Conservation (phyloP, 2,797 vertebrate species). For the Phylloscopus collybita region DNA sequence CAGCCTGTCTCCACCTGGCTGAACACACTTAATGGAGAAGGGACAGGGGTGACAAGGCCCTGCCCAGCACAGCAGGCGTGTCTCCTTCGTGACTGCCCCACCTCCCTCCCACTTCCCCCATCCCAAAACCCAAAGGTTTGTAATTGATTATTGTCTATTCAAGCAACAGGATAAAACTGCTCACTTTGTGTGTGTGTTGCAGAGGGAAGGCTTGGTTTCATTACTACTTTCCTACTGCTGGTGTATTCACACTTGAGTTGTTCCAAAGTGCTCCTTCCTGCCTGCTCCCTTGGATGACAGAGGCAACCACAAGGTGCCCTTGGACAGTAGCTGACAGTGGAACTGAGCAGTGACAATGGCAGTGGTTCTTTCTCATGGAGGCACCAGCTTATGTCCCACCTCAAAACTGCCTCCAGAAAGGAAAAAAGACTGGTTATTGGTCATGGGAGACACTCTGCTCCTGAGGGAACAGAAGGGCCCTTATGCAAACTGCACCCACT, state of each 20-base stretch:
- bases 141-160: background rate
- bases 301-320: background rate
- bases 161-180: background rate
- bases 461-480: background rate
- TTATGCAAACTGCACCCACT: background rate
- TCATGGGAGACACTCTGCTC: background rate
- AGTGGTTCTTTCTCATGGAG: background rate
- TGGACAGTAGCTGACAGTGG: background rate
- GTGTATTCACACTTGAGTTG: background rate
- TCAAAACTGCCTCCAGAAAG: background rate
- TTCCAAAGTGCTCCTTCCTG: background rate
- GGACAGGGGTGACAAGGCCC: background rate
- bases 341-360: background rate
- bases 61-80: rapidly evolving
- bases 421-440: background rate
- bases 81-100: rapidly evolving
- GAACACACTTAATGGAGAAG: background rate
- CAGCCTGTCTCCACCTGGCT: background rate
- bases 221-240: background rate
- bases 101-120: background rate
- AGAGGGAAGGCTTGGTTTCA: background rate
- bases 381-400: background rate
- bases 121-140: background rate
- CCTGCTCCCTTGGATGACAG: background rate
- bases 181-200: background rate